Conservation (phyloP, 2,113 vertebrate genomes). For the Haliaeetus leucogaster region DNA sequence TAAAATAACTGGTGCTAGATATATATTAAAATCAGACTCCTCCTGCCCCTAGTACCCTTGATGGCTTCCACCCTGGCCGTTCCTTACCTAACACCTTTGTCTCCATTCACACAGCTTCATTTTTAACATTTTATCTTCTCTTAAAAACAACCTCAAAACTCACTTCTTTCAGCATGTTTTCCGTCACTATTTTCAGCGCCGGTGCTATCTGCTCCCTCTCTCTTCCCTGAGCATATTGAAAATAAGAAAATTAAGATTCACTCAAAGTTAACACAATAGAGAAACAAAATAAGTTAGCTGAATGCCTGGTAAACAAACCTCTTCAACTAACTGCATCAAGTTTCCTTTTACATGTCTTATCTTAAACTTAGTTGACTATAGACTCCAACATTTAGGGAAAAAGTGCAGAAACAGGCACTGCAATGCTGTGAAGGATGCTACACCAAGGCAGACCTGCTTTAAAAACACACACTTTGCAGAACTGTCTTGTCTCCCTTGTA, state of each 20-base stretch:
- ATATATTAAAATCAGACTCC: not conserved
- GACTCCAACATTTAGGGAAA: not conserved
- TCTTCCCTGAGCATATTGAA: conserved; percentile 60
- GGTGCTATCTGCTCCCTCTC: conserved; percentile 62
- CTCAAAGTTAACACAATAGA: conserved; percentile 2
- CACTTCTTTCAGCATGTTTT: conserved; percentile 64
- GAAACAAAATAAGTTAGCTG: not conserved
- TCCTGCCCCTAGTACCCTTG: not conserved
- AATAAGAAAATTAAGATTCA: conserved; percentile 58
- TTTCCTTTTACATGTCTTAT: not conserved
- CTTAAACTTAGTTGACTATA: not conserved
- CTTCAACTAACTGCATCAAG: not conserved
- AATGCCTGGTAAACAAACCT: not conserved
- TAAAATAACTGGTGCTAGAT: not conserved
- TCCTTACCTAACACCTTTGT: not conserved
- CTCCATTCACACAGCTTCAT: not conserved
- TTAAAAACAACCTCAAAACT: conserved; percentile 51
- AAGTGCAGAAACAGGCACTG: not conserved
- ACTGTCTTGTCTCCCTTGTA: not conserved
- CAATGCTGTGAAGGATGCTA: not conserved
- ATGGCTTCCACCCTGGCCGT: not conserved
- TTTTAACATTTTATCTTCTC: not conserved
- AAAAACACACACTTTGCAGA: not conserved
- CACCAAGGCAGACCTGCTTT: not conserved
- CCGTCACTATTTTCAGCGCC: conserved; percentile 60